A percentile compares a stretch with the other conserved stretches of the same genome.
Conservation (phyloP, 2,888 invertebrate species). For the Ditula angustiorana region DNA sequence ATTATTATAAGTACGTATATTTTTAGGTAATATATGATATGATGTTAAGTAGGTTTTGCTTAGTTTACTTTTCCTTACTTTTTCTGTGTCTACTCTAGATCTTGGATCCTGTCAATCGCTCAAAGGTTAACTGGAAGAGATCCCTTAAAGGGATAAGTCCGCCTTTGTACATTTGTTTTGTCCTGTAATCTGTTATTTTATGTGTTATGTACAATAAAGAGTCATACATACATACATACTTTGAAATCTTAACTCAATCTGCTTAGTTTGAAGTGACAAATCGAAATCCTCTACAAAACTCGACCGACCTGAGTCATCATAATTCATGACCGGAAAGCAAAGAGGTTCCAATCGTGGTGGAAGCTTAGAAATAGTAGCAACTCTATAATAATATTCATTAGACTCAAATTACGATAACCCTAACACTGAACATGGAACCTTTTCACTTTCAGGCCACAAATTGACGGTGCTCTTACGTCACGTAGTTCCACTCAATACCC, state of each 20-base stretch:
- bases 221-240: too few relatives aligned
- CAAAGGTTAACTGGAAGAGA: too few relatives aligned
- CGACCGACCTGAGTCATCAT: conserved; percentile 23
- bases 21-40: too few relatives aligned
- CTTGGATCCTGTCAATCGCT: too few relatives aligned
- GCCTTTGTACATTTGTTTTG: too few relatives aligned
- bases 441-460: not conserved
- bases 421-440: not conserved
- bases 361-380: not conserved
- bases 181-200: too few relatives aligned
- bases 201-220: too few relatives aligned
- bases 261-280: not conserved
- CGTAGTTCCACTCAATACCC: conserved; percentile 29
- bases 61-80: too few relatives aligned
- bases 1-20: too few relatives aligned
- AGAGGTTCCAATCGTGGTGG: not conserved
- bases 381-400: not conserved
- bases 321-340: not conserved
- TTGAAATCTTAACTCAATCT: not conserved
- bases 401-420: not conserved
- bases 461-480: conserved; percentile 32
- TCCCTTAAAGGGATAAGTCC: too few relatives aligned
- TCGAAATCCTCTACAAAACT: not conserved
- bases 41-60: too few relatives aligned
- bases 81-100: too few relatives aligned